Evolutionary conservation across 1,140 invertebrate genomes (phyloP), one percentile per base, ranked within the genome.

Genomic region (Pseudobourletiella spinata): DNA sequence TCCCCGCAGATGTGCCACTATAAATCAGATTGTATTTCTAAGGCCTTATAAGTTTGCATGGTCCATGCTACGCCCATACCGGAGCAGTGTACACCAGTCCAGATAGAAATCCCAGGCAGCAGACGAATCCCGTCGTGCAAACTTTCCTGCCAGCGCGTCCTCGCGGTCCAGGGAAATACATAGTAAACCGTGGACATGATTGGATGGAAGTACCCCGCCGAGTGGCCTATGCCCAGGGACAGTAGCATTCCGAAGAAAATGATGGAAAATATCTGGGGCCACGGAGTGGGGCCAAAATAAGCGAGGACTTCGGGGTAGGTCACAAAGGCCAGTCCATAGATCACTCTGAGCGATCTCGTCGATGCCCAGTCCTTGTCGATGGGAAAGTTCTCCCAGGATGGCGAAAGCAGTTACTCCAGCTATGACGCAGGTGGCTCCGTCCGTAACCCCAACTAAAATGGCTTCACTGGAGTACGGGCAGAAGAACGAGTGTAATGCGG

Each of bases 231-330:
- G 1, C 76, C 77, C 8, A 78, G 68, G 18, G 73, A 75, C 58
- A 77, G 72, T 20, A 78, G 66, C 77, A 79, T 79, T 22, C 76
- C 57, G 66, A 79, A 79, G 67, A 79, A 79, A 1, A 79, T 54
- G 8, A 76, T 65, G n/a, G 77, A 71, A 72, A 77, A 78, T 8
- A 79, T 56, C 30, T 74, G 72, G 15, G 88, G 88, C 48, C 25
- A 4, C 25, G 48, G 48, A 3, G 86, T 74, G 20, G 73, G 46
- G 8, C 83, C 82, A 66, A 91, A 88, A 73, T 90, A 88, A 3
- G 87, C 81, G 44, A 95, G 44, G 0, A 91, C 91, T 71, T 91
- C 89, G 0, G 91, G 91, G 75, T 95, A 95, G 0, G 89, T 89
- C 26, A 93, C 81, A 66, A 80, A 80, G 1, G 76, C 76, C 8